Base-by-base conservation (phyloP, 2,888 invertebrate genomes). In the Plagiodera versicolora region DNA sequence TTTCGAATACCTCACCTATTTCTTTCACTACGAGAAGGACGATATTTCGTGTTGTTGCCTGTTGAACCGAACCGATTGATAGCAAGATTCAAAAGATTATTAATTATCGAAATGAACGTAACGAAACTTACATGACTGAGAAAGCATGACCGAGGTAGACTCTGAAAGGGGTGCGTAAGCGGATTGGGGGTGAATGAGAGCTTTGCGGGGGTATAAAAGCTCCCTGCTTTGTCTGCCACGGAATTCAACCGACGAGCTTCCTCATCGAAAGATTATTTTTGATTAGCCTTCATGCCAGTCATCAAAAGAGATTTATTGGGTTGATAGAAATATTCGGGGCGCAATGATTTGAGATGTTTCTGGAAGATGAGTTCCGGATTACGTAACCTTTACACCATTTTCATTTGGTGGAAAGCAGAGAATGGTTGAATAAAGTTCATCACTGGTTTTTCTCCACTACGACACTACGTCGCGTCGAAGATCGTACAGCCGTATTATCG, bases 171-270 rank as follows among this genome's bases (percentile, higher is more conserved):
- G 72, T 67, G 67, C 67, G 64, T 77, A 77, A 77, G 75, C 74
- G 75, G 76, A 76, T 77, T 77, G 71, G 63, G 67, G 70, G 67
- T 64, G 74, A 75, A 75, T 76, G 74, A 75, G 69, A 72, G 70
- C 64, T 70, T 58, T 69, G 70, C 61, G 70, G 72, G 70, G 32
- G 10, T 69, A 74, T 73, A 71, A 70, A 71, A 71, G 72, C 71
- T 70, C 69, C 66, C 54, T 55, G 67, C 66, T 72, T 70, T 71
- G 67, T 68, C 67, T 66, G 67, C 59, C 62, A 60, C 52, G 67
- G 68, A 70, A 69, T 70, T 66, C 68, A 57, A 67, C 57, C 63
- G 56, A 63, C 63, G 58, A 61, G 67, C 70, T 72, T 70, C 72
- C 70, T 73, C 74, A 72, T 73, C 68, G 72, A 64, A 66, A 71